These are phyloP conservation scores for Protobothrops mucrosquamatus DNA, from an alignment of 2,113 vertebrate species.

Conservation along the genomic window DNA sequence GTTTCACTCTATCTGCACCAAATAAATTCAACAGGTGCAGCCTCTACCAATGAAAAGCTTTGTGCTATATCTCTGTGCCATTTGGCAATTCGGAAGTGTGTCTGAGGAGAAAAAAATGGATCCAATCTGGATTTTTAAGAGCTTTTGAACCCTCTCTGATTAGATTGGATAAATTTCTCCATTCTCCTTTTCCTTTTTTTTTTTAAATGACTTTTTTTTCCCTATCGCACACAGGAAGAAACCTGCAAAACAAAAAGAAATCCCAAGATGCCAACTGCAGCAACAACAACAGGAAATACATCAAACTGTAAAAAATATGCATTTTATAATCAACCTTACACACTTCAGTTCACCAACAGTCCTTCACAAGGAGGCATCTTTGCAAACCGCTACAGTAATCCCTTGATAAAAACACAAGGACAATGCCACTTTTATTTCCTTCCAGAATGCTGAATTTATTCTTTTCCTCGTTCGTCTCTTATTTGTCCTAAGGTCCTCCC, in stretches of 20 bases:
- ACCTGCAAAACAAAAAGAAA: neutral
- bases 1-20: neutral
- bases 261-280: neutral
- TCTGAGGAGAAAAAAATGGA: neutral
- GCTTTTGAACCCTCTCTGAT: neutral
- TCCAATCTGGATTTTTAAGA: neutral
- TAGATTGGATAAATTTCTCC: neutral
- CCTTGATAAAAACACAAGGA: neutral
- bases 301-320: neutral
- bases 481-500: neutral
- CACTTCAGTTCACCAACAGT: neutral
- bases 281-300: neutral
- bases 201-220: neutral
- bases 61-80: neutral
- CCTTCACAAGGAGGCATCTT: neutral
- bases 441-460: neutral
- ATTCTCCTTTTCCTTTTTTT: neutral
- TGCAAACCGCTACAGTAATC: neutral
- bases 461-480: neutral
- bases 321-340: neutral
- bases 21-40: neutral
- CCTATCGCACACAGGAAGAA: neutral
- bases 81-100: neutral
- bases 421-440: neutral
- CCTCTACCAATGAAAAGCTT: neutral